These are phyloP conservation scores for Suricata suricatta DNA, from an alignment of 2,113 vertebrate species.

Conservation along the genomic window DNA sequence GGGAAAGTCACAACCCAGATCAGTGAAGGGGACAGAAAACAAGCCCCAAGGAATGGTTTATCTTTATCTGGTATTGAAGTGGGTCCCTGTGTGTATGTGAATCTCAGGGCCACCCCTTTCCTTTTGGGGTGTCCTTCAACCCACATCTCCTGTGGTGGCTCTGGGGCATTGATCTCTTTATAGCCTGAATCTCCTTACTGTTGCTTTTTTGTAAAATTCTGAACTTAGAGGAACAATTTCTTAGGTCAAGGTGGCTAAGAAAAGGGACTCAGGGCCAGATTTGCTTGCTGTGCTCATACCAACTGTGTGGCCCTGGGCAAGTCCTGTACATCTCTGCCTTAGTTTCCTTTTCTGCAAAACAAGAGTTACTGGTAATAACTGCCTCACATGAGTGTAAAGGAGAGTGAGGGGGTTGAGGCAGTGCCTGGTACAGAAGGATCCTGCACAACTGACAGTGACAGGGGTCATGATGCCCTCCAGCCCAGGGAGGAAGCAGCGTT, in stretches of 20 bases:
- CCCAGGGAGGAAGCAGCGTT: neutral
- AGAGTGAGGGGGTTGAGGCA: neutral
- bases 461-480: neutral
- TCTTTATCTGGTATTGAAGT: neutral
- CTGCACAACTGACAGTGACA: neutral
- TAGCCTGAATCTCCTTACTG: neutral
- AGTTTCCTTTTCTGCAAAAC: neutral
- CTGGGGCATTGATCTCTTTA: neutral
- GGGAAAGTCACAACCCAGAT: neutral
- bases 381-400: neutral
- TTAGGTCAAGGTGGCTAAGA: neutral
- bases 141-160: accelerated
- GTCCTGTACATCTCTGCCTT: neutral
- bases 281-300: neutral
- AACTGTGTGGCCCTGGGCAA: neutral
- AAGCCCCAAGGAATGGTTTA: neutral
- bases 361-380: neutral
- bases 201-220: neutral
- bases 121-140: too few species aligned
- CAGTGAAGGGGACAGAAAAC: neutral
- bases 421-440: neutral
- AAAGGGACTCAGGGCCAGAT: neutral
- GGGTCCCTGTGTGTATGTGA: neutral
- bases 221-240: neutral
- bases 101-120: neutral